These are phyloP conservation scores for Xanthia icteritia DNA, from an alignment of 2,888 invertebrate genomes.

Conservation along the genomic window DNA sequence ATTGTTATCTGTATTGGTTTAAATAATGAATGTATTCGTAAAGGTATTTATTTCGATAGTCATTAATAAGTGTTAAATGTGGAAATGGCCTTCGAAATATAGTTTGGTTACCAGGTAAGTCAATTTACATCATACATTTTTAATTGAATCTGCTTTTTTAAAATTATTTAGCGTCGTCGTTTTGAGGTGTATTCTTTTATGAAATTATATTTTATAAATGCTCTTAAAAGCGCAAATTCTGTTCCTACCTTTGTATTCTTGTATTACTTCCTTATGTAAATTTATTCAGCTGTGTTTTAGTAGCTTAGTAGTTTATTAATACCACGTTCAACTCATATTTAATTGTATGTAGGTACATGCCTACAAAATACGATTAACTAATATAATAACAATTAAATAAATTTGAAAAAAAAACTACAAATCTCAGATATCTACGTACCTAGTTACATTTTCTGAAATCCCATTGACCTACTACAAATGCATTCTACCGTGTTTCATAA, in stretches of 20 bases:
- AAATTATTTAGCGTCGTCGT: background rate
- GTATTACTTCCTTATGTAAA: conserved; percentile 43
- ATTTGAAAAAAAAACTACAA: background rate
- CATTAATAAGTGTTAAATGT: conserved; percentile 57
- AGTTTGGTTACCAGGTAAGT: conserved; percentile 56
- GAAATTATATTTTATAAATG: conserved; percentile 8
- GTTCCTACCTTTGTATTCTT: conserved; percentile 34
- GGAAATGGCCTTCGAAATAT: conserved; percentile 44
- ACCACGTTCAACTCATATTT: background rate
- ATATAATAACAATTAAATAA: background rate
- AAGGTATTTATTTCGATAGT: conserved; percentile 37
- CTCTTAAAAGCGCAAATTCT: conserved; percentile 4
- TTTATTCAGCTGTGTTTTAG: background rate
- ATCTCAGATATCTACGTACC: too few relatives aligned
- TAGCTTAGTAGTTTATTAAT: background rate
- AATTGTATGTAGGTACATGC: background rate
- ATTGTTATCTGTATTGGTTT: conserved; percentile 46
- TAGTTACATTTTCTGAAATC: background rate
- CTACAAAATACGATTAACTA: background rate
- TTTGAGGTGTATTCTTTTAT: conserved; percentile 1
- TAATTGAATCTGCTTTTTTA: conserved; percentile 20
- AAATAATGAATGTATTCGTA: conserved; percentile 43
- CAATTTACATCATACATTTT: conserved; percentile 43
- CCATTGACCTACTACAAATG: background rate
- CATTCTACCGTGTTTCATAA: background rate